Percentiles rank a stretch among this genome's conserved stretches.
Conservation (phyloP, 2,113 vertebrate species). For the Pipa parva region DNA sequence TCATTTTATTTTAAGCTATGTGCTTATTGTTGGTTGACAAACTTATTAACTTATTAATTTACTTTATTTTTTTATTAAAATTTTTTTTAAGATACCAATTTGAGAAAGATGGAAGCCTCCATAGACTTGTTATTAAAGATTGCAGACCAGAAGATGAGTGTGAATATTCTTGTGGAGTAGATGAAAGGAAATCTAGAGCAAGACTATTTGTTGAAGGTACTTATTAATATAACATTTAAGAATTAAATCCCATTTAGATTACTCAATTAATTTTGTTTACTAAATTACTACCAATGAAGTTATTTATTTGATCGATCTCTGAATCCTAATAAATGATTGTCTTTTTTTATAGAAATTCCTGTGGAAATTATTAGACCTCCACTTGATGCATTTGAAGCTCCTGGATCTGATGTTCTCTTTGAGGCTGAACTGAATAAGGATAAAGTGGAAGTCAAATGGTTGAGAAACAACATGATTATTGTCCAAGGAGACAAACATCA, state of each 20-base stretch:
- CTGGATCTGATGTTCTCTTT: slow-evolving; percentile 84
- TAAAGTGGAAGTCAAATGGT: slow-evolving; percentile 91
- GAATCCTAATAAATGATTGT: no score
- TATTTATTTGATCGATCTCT: neutral
- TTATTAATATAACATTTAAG: no score
- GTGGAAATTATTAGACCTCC: slow-evolving; percentile 93
- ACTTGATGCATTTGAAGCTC: slow-evolving; percentile 82
- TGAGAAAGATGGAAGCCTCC: slow-evolving; percentile 85
- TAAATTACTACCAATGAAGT: no score
- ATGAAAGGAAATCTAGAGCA: slow-evolving; percentile 88
- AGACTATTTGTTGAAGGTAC: slow-evolving; percentile 96
- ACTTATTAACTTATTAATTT: neutral
- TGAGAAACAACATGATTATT: slow-evolving; percentile 95
- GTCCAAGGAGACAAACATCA: slow-evolving; percentile 96
- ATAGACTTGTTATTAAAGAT: slow-evolving; percentile 81
- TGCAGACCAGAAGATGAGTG: slow-evolving; percentile 93
- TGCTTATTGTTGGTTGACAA: neutral
- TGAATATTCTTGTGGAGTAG: slow-evolving; percentile 94
- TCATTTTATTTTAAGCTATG: neutral
- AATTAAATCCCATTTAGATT: no score
- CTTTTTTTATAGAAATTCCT: slow-evolving; percentile 78
- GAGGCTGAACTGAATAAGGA: slow-evolving; percentile 94
- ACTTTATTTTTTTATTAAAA: slow-evolving; percentile 55
- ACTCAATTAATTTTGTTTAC: no score
- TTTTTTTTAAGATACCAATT: slow-evolving; percentile 77